Conservation (phyloP, 2,888 invertebrate genomes). For the Eilema caniola region DNA sequence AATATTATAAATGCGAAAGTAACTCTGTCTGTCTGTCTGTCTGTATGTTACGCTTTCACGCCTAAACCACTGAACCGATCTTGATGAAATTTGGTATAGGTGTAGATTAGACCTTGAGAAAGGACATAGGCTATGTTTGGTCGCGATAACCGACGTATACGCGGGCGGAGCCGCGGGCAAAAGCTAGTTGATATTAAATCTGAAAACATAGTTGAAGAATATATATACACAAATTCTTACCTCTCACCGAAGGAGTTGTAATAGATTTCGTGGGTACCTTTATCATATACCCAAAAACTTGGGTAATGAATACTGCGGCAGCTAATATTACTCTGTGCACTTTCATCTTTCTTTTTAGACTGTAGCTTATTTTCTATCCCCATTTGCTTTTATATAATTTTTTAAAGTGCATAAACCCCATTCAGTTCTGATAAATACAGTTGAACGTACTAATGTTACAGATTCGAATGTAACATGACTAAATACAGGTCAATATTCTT, state of each 20-base stretch:
- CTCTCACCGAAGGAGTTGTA: constrained; percentile 29
- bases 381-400: constrained; percentile 56
- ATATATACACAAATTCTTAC: constrained; percentile 33
- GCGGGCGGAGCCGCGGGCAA: too few species aligned
- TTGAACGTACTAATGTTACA: constrained; percentile 66
- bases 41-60: too few species aligned
- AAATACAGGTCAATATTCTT: constrained; percentile 39
- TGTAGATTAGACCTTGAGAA: too few species aligned
- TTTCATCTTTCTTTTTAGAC: constrained; percentile 68
- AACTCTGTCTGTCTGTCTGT: too few species aligned
- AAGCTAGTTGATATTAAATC: too few species aligned
- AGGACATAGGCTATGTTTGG: too few species aligned
- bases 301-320: constrained; percentile 42
- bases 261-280: constrained; percentile 65
- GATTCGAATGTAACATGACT: constrained; percentile 34
- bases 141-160: too few species aligned
- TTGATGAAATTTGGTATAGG: too few species aligned
- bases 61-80: too few species aligned
- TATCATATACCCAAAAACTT: constrained; percentile 68
- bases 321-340: constrained; percentile 61
- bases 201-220: not conserved
- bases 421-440: constrained; percentile 63
- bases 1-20: too few species aligned
- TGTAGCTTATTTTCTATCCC: constrained; percentile 38
- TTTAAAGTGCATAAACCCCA: constrained; percentile 62